Percentiles rank a stretch among this genome's conserved stretches.
These are phyloP conservation scores for Antennarius striatus DNA, from an alignment of 2,113 vertebrate genomes.

Conservation along the genomic window DNA sequence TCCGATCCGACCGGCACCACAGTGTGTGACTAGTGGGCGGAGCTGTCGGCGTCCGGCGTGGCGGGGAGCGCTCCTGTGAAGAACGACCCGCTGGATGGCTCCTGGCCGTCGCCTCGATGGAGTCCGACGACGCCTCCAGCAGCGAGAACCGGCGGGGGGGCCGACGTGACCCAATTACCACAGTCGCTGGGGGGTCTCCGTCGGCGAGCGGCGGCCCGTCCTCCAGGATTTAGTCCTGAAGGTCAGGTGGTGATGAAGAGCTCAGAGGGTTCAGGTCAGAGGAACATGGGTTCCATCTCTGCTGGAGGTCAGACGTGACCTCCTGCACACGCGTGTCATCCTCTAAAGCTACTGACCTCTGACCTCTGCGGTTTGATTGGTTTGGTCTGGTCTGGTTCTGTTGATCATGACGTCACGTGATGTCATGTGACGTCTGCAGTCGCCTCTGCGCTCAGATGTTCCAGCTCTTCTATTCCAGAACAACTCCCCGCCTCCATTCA, in stretches of 20 bases:
- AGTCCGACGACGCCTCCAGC: slow-evolving; percentile 55
- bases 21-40: too few species aligned
- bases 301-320: slow-evolving; percentile 33
- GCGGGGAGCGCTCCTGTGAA: slow-evolving; percentile 55
- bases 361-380: neutral
- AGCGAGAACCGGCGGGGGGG: slow-evolving; percentile 28
- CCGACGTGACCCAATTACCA: slow-evolving; percentile 51
- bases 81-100: slow-evolving; percentile 56
- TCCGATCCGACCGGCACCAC: too few species aligned
- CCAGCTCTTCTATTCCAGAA: neutral
- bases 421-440: too few species aligned
- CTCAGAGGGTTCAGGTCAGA: slow-evolving; percentile 39
- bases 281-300: slow-evolving; percentile 1
- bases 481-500: neutral
- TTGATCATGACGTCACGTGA: neutral
- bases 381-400: neutral
- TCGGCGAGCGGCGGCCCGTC: slow-evolving; percentile 18
- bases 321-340: slow-evolving; percentile 33
- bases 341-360: slow-evolving; percentile 32
- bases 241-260: slow-evolving; percentile 22
- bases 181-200: slow-evolving; percentile 34
- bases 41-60: slow-evolving; percentile 6
- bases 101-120: slow-evolving; percentile 50
- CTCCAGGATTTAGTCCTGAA: slow-evolving; percentile 34
- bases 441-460: too few species aligned